Conservation (phyloP, 2,113 vertebrate species). For the Callocephalon fimbriatum region DNA sequence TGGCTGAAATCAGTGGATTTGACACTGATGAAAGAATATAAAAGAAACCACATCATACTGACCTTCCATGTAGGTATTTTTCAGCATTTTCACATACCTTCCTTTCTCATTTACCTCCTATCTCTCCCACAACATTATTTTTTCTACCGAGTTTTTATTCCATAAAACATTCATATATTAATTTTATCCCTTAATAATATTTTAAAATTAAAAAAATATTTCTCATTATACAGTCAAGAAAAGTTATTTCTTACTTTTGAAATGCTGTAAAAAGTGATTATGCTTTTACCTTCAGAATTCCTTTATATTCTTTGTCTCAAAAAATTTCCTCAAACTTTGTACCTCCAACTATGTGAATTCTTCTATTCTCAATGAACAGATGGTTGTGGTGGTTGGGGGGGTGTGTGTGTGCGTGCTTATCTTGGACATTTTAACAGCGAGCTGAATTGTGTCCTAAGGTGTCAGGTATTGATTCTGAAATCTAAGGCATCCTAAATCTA, state of each 20-base stretch:
- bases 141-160: background rate
- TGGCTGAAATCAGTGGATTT: background rate
- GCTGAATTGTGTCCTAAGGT: background rate
- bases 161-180: background rate
- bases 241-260: background rate
- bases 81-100: background rate
- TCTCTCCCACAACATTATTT: background rate
- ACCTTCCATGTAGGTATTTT: background rate
- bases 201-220: background rate
- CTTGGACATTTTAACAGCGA: background rate
- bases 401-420: fast-evolving
- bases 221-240: background rate
- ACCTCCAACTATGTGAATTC: background rate
- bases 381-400: background rate
- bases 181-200: background rate
- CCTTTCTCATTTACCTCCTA: background rate
- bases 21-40: background rate
- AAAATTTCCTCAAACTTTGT: background rate
- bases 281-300: background rate
- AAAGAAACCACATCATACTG: background rate
- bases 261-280: background rate
- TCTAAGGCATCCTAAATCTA: background rate
- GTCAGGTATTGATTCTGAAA: background rate
- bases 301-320: background rate
- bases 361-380: background rate